Evolutionary conservation across 2,797 vertebrate genomes (phyloP).

Genomic region (Phalloptychus januarius): DNA sequence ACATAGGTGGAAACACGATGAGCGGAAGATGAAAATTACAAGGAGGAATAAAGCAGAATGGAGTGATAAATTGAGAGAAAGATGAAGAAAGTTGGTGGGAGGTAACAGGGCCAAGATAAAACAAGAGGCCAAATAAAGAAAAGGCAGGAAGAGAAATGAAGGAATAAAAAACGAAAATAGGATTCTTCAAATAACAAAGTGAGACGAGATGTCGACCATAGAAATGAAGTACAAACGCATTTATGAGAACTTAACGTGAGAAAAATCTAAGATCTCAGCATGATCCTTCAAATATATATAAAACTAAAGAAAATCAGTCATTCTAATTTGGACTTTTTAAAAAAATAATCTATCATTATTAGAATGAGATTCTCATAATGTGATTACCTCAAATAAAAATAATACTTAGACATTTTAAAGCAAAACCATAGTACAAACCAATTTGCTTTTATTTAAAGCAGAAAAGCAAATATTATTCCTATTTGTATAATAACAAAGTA

Average conservation of each 20-base stretch:
- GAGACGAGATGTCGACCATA: constrained; percentile 26
- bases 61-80: constrained; percentile 56
- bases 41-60: constrained; percentile 28
- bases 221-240: background rate
- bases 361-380: background rate
- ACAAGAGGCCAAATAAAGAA: constrained; percentile 30
- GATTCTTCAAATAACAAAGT: constrained; percentile 49
- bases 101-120: constrained; percentile 48
- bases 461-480: background rate
- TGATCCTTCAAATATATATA: background rate
- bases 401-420: background rate
- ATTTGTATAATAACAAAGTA: background rate
- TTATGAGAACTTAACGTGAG: background rate
- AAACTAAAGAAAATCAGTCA: background rate
- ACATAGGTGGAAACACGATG: constrained; percentile 26
- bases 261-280: background rate
- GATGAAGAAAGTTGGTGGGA: constrained; percentile 35
- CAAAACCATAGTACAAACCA: background rate
- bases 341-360: background rate
- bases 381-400: background rate
- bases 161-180: constrained; percentile 48
- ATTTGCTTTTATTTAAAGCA: background rate
- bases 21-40: constrained; percentile 53
- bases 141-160: constrained; percentile 54
- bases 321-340: background rate